phyloP scores from a whole-genome alignment of 2,797 vertebrate species.

The Sarcoramphus papa region DNA sequence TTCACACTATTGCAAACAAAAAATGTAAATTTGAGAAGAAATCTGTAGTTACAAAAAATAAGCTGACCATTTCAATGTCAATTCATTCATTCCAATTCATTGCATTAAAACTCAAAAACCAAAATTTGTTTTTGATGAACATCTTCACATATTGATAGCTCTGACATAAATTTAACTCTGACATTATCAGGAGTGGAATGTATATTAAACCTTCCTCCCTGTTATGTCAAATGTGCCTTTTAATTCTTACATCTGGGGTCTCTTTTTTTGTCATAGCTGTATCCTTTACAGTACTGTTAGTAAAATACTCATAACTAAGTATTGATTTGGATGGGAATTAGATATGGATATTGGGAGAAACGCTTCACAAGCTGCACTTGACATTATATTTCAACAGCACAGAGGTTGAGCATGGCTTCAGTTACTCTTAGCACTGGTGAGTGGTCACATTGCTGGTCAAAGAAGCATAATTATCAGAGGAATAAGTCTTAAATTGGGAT shows the following conservation, averaged over 20 bases:
- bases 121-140: neutral
- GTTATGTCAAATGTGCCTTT: neutral
- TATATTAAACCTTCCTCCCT: neutral
- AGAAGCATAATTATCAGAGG: neutral
- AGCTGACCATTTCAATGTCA: neutral
- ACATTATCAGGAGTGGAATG: neutral
- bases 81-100: neutral
- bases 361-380: neutral
- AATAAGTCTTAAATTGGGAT: neutral
- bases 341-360: neutral
- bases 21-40: neutral
- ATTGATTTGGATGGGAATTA: neutral
- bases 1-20: neutral
- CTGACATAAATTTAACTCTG: neutral
- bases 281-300: neutral
- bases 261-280: neutral
- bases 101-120: neutral
- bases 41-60: neutral
- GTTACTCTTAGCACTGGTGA: neutral
- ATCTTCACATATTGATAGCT: neutral
- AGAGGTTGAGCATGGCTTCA: neutral
- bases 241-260: neutral
- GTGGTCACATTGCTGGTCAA: neutral
- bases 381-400: neutral
- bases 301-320: neutral